Base-by-base conservation (phyloP, 2,113 vertebrate species). In the Tamias sibiricus region DNA sequence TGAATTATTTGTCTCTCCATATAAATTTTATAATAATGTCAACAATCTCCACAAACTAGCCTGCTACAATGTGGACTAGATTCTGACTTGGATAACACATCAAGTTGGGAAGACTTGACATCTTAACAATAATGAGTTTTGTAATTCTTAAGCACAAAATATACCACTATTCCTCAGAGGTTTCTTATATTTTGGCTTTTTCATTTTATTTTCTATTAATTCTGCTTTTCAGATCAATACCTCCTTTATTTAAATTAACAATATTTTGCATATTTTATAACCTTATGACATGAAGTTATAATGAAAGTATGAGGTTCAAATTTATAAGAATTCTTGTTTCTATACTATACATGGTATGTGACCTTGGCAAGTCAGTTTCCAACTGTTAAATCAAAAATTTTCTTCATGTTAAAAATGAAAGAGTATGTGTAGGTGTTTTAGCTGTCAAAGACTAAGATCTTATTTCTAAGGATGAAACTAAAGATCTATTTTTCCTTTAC, bases 351-450 rank as follows among this genome's bases (percentile, higher is more conserved):
- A 17, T 47, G 35, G 30, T 44, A 40, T 62, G 13, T 69, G 44
- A 74, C 40, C 8, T 75, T 89, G 37, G 4, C 28, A 91, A 86
- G 22, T 91, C 11, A 77, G 40, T 86, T 96, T 81, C 52, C 8
- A 64, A 54, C 12, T 62, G 69, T 92, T 64, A 83, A 94, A 75
- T 8, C 17, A 69, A 90, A 94, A 82, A 62, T 87, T 85, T 93
- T 90, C n/a, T 86, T 94, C 42, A 42, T 87, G 57, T 74, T 95
- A 87, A 82, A 94, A 95, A 74, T 90, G 44, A 77, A 91, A 75
- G 40, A 59, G 24, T 94, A 82, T 44, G 19, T 83, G 37, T 92
- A 82, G 52, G 19, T 83, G 32, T 92, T 83, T 80, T 79, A 75
- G 14, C 42, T 92, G 37, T 87, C 42, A 96, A 90, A 94, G 68